Base-by-base conservation (phyloP, 2,113 vertebrate species). In the Channa maculata region DNA sequence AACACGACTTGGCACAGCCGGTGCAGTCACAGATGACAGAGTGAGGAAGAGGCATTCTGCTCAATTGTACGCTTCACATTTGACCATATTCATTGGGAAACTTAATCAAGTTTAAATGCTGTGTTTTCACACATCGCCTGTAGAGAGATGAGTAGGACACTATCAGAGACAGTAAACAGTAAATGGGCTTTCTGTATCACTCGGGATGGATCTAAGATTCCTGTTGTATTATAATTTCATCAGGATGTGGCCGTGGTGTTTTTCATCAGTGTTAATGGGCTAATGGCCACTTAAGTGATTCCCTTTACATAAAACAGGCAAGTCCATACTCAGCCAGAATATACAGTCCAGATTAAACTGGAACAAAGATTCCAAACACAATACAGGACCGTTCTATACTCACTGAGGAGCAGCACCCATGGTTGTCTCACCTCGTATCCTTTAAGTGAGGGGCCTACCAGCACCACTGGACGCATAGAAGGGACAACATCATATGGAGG, bases 401-500 rank as follows among this genome's bases (percentile, higher is more conserved):
- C 60, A 52, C 59, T 37, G 34, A 63, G 51, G 39, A 55, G 9
- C 50, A n/a, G 10, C 5, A 13, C 1, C 11, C 14, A 70, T 43
- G 15, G 12, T 2, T 39, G 15, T 50, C 85, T 91, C 86, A 95
- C 94, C 92, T 95, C 94, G 14, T 95, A 95, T 44, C 94, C 94
- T 90, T 95, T 95, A 60, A 95, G 88, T 2, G 94, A 95, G 24
- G 94, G 94, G 3, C 94, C 94, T 49, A 95, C 94, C 78, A 95
- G 82, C 79, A 95, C 93, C 79, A 95, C 93, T 0, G 94, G 94
- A 60, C 94, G 74, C 94, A 95, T 95, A 5, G 94, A 95, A 44
- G 94, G 94, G 51, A 95, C 94, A 36, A 95, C 94, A 71, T 94
- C 94, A 57, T 95, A 95, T 0, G 94, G 94, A 77, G 94, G 93